Conservation (phyloP, 2,888 invertebrate species). For the Sinodicranocentrus sp. region DNA sequence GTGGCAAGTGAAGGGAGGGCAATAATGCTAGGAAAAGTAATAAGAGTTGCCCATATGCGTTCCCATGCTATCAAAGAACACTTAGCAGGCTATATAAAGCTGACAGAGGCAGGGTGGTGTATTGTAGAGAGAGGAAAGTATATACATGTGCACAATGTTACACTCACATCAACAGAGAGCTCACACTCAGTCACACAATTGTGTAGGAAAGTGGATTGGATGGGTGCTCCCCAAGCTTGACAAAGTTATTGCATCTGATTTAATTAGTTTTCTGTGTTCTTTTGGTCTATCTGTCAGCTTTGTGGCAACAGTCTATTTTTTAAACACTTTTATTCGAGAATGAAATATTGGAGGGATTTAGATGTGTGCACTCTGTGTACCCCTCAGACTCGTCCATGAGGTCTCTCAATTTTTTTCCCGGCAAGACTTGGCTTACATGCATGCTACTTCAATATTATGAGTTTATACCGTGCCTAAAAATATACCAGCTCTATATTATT, state of each 20-base stretch:
- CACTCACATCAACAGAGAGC: conserved; percentile 21
- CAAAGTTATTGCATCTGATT: conserved; percentile 68
- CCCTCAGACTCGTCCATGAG: conserved; percentile 6
- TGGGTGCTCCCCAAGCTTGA: conserved; percentile 67
- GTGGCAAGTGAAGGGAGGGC: conserved; percentile 38
- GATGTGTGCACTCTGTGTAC: conserved; percentile 13
- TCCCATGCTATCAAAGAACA: conserved; percentile 67
- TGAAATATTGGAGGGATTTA: conserved; percentile 67
- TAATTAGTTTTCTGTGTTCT: conserved; percentile 68
- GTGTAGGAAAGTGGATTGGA: conserved; percentile 64
- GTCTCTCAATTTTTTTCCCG: conserved; percentile 42
- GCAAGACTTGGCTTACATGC: conserved; percentile 1
- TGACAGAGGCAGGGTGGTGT: conserved; percentile 11
- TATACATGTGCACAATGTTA: too few relatives aligned
- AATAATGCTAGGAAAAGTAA: conserved; percentile 65
- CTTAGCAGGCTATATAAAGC: conserved; percentile 58
- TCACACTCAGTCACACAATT: conserved; percentile 19
- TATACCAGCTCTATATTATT: too few relatives aligned
- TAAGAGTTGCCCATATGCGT: conserved; percentile 65
- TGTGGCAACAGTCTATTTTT: conserved; percentile 67
- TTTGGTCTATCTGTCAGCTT: conserved; percentile 67
- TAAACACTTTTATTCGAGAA: conserved; percentile 66
- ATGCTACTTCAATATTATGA: background rate
- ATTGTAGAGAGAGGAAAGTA: too few relatives aligned
- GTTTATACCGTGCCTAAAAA: too few relatives aligned